A percentile compares a stretch with the other conserved stretches of the same genome.
Evolutionary conservation across 2,888 invertebrate genomes (phyloP).

Genomic region (Creontiades dilutus): DNA sequence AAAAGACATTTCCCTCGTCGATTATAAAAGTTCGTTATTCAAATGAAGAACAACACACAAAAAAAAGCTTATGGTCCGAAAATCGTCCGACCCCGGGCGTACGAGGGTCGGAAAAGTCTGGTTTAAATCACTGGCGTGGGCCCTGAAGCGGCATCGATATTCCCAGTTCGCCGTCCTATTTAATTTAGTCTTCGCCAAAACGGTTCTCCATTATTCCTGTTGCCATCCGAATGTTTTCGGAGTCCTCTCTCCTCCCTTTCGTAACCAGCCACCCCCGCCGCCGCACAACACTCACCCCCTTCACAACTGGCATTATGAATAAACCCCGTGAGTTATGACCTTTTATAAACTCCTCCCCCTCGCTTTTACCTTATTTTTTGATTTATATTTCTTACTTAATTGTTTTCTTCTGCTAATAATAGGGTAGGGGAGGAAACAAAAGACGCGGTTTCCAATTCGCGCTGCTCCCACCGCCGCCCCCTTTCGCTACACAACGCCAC

Average conservation of each 20-base stretch:
- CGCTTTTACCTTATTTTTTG: conserved; percentile 49
- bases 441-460: conserved; percentile 40
- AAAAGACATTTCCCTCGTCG: too few species aligned
- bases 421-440: conserved; percentile 46
- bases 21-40: too few species aligned
- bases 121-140: neutral
- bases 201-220: conserved; percentile 45
- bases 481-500: neutral
- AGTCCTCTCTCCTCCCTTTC: neutral
- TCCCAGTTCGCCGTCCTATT: neutral
- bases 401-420: conserved; percentile 68
- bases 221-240: conserved; percentile 25
- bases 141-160: neutral
- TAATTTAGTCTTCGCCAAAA: neutral
- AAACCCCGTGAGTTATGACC: conserved; percentile 67
- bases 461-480: neutral
- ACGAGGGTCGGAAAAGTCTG: too few species aligned
- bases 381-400: conserved; percentile 69
- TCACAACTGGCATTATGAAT: conserved; percentile 63
- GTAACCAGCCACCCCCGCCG: neutral
- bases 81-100: too few species aligned
- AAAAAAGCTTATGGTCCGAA: too few species aligned
- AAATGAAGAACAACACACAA: too few species aligned
- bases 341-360: conserved; percentile 63
- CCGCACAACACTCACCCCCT: neutral